A percentile compares a stretch with the other conserved stretches of the same genome.
phyloP scores from a whole-genome alignment of 1,140 invertebrate species.

The Drosophila seguyi region DNA sequence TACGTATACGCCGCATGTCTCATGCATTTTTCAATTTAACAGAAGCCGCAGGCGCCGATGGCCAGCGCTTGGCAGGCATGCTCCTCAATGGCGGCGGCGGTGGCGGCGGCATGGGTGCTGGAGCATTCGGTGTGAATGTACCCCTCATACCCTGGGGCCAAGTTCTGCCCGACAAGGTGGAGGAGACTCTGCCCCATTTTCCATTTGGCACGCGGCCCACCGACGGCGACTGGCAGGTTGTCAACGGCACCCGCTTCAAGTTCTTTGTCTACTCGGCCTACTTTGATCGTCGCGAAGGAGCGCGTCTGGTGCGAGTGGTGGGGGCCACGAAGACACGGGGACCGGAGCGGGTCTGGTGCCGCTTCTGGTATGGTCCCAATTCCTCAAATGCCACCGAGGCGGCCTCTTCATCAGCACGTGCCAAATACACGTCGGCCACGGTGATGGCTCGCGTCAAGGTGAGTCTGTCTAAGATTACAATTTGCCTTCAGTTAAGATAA shows the following conservation, averaged over 20 bases:
- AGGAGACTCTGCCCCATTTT: slow-evolving; percentile 86
- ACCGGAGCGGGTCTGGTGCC: slow-evolving; percentile 93
- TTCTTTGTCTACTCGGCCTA: slow-evolving; percentile 97
- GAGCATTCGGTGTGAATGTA: slow-evolving; percentile 62
- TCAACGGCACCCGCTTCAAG: slow-evolving; percentile 90
- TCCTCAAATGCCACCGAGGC: slow-evolving; percentile 60
- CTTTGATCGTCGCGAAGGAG: slow-evolving; percentile 90
- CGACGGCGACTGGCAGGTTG: slow-evolving; percentile 87
- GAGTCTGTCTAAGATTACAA: slow-evolving; percentile 23
- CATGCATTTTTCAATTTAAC: slow-evolving; percentile 58
- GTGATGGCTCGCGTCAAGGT: slow-evolving; percentile 92
- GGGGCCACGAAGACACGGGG: slow-evolving; percentile 94
- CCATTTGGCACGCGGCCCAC: slow-evolving; percentile 85
- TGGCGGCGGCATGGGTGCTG: slow-evolving; percentile 40
- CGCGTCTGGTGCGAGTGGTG: slow-evolving; percentile 91
- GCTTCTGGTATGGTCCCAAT: slow-evolving; percentile 90
- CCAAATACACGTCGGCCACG: slow-evolving; percentile 87
- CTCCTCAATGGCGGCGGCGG: slow-evolving; percentile 67
- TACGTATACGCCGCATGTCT: slow-evolving; percentile 64
- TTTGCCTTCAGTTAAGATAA: background rate
- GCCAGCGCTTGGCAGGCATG: slow-evolving; percentile 75
- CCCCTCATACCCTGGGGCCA: slow-evolving; percentile 84
- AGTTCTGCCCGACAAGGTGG: slow-evolving; percentile 78
- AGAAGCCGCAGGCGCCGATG: slow-evolving; percentile 77
- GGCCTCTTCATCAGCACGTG: slow-evolving; percentile 32